Percentiles rank a stretch among this genome's conserved stretches.
Evolutionary conservation across 1,140 invertebrate genomes (phyloP).

Genomic region (Pseudomyrmex gracilis): DNA sequence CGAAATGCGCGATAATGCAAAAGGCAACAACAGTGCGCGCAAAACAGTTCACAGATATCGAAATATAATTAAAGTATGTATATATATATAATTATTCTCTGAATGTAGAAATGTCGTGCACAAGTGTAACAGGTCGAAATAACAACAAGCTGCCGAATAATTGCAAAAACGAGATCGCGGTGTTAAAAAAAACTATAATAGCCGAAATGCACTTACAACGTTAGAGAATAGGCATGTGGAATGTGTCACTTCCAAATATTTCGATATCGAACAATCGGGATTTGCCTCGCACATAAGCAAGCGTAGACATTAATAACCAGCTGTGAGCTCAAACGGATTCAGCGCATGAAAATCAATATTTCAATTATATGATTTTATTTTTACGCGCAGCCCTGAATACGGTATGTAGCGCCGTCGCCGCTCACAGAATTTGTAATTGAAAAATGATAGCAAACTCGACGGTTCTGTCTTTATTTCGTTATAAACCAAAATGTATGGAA

Average conservation of each 20-base stretch:
- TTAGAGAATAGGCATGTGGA: constrained; percentile 12
- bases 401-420: background rate
- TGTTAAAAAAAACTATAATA: background rate
- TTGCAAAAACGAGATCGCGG: background rate
- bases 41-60: background rate
- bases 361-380: constrained; percentile 58
- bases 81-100: background rate
- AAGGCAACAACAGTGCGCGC: background rate
- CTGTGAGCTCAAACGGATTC: constrained; percentile 37
- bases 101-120: background rate
- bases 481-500: constrained; percentile 54
- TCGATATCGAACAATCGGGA: constrained; percentile 25
- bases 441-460: constrained; percentile 45
- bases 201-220: constrained; percentile 16
- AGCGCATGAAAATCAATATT: constrained; percentile 53
- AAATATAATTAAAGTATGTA: background rate
- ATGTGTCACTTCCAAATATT: constrained; percentile 41
- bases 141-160: background rate
- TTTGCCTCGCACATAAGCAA: constrained; percentile 45
- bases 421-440: constrained; percentile 45
- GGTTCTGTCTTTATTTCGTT: constrained; percentile 44
- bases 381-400: constrained; percentile 46
- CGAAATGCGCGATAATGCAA: background rate
- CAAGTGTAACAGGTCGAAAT: background rate
- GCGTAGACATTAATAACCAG: constrained; percentile 50